Evolutionary conservation across 2,797 vertebrate genomes (phyloP), one percentile per base, ranked within the genome.

Genomic region (Manis crassicaudata): DNA sequence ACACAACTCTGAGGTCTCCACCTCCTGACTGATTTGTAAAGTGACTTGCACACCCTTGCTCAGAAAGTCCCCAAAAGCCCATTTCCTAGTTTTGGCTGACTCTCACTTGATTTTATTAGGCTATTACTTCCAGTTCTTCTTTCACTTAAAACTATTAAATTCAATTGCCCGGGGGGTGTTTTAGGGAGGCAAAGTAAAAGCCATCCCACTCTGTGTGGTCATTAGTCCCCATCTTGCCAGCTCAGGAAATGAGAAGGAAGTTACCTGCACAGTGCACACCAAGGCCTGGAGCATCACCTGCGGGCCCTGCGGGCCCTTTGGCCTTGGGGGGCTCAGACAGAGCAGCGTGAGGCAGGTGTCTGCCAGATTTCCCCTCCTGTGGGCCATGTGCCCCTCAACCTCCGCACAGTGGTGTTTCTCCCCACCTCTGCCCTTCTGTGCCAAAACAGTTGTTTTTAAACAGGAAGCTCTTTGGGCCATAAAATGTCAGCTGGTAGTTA

Each of bases 401-500:
- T 91, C 97, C 29, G 17, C 2, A 0, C 83, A 67, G 7, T 17
- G 37, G 2, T 37, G 62, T 6, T 43, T 87, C 70, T 40, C 76
- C 37, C 67, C 52, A 73, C 52, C 80, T 67, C 63, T 20, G 54
- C 27, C 67, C 27, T 72, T 73, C 56, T 76, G 16, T 96, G 80
- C 93, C 96, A 27, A 18, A 98, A 56, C 70, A 93, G 8, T 72
- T 83, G 40, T 96, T 97, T 96, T 96, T 76, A 97, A 98, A 98
- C 94, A 98, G 97, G 97, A 98, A 98, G 96, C 95, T 90, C 90
- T 97, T 88, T 37, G 88, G 96, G 88, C 94, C 87, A 67, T 97
- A 91, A 96, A 96, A 85, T 97, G 32, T 96, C 72, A 2, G 91
- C 73, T 92, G 96, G 94, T 96, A 75, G 80, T 93, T 95, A 37